Evolutionary conservation across 2,888 invertebrate genomes (phyloP), one percentile per base, ranked within the genome.

Genomic region (Coenonympha glycerion): DNA sequence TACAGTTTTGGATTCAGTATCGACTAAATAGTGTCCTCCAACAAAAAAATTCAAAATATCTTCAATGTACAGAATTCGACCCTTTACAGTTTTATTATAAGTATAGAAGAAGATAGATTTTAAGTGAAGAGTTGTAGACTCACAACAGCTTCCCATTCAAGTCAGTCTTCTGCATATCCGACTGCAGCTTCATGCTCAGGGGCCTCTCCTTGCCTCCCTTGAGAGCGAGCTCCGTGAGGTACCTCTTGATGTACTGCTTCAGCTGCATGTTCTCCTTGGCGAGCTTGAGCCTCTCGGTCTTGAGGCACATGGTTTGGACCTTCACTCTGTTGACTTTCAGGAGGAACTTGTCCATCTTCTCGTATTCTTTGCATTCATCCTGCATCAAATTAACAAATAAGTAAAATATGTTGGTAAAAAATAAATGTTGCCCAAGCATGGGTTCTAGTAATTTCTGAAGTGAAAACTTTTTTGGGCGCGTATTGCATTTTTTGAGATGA

Each of bases 301-400:
- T 77, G 2, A 88, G 61, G 48, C 87, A 84, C 48, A 85, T 67
- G 0, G 78, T 74, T 48, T 88, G 87, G 0, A 88, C 81, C 49
- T 71, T 77, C 0, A 76, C 83, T 52, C 81, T 66, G 66, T 87
- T 87, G 11, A 77, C 64, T 73, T 87, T 87, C 3, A 84, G 57
- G 89, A 94, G 90, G 68, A 95, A 93, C 60, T 91, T 91, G 56
- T 92, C 91, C 84, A 94, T 79, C 68, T 90, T 89, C 9, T 82
- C 82, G 65, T 90, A 89, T 41, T 88, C 81, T 37, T 83, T 88
- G 56, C 87, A 86, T 63, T 79, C 84, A 13, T 79, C 69, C 89
- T 90, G n/a, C 30, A 11, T 34, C 19, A 52, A 28, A 30, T 24
- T n/a, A 31, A 24, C 2, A 37, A 13, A 44, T 13, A n/a, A n/a